These are phyloP conservation scores for Papilio elwesi DNA, from an alignment of 2,888 invertebrate genomes.

Conservation along the genomic window DNA sequence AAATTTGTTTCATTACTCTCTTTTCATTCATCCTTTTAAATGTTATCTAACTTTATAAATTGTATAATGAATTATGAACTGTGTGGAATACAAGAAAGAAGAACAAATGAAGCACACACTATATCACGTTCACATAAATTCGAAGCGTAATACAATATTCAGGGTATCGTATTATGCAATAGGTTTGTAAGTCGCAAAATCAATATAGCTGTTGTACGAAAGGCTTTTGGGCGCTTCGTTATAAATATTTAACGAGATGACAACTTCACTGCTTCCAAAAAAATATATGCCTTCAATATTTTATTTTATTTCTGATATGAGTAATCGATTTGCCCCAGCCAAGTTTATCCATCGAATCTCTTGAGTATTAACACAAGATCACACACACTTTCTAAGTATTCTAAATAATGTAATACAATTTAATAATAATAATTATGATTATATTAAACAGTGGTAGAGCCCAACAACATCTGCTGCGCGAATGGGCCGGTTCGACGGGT, in stretches of 20 bases:
- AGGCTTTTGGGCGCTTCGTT: slow-evolving; percentile 67
- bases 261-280: slow-evolving; percentile 52
- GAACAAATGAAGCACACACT: slow-evolving; percentile 36
- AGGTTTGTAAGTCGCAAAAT: slow-evolving; percentile 73
- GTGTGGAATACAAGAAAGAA: background rate
- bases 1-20: too few species aligned
- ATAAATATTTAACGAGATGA: slow-evolving; percentile 75
- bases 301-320: slow-evolving; percentile 20
- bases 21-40: too few species aligned
- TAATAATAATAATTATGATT: too few species aligned
- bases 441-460: too few species aligned
- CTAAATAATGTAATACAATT: too few species aligned
- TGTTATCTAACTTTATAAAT: too few species aligned
- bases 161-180: slow-evolving; percentile 74
- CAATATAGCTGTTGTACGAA: slow-evolving; percentile 73
- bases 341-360: background rate
- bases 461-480: too few species aligned
- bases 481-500: too few species aligned
- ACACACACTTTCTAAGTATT: background rate
- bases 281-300: slow-evolving; percentile 40
- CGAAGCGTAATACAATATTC: slow-evolving; percentile 69
- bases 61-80: background rate
- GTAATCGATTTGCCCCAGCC: slow-evolving; percentile 13
- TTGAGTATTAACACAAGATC: background rate
- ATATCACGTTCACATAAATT: slow-evolving; percentile 47